Base-by-base conservation (phyloP, 1,140 invertebrate genomes). In the Drosophila sulfurigaster region DNA sequence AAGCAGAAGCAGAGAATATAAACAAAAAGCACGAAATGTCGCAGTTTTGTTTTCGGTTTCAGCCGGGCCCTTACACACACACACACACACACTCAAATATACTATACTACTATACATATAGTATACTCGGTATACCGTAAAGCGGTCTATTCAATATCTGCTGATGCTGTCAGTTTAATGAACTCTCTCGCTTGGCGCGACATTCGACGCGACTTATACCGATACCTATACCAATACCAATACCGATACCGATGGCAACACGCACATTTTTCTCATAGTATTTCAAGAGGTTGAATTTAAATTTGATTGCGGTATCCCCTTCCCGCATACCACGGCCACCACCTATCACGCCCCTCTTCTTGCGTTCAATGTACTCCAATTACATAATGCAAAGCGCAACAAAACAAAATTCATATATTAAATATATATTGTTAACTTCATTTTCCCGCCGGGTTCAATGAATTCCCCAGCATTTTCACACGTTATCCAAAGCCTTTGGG, bases 391-490 rank as follows among this genome's bases (percentile, higher is more conserved):
- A 63, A 66, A 58, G 65, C 30, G 71, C 11, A 81, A 68, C 11
- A 43, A 7, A n/a, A 43, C 20, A 43, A 3, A n/a, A 43, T 43
- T 13, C 7, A 43, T 43, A 43, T 43, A 13, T 25, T 10, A 41
- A 8, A 51, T 38, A 38, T 52, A 32, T 32, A 32, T 85, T 71
- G 56, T 49, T 20, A 38, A 46, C 8, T 46, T 38, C 16, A 57
- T 38, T 57, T 66, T 74, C 41, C 16, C 51, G 58, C 38, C 43
- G 82, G 66, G 82, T 86, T 86, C 82, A 86, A 86, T 81, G 82
- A 87, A 86, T 87, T 79, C 59, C 59, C 41, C 48, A 52, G 46
- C 54, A 86, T 82, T 87, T 85, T 86, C 79, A 81, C 82, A 86
- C 79, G 82, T 81, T 62, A 62, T 2, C 25, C 49, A 35, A 43